Evolutionary conservation across 2,113 vertebrate genomes (phyloP).

Genomic region (Hippopotamus amphibius): DNA sequence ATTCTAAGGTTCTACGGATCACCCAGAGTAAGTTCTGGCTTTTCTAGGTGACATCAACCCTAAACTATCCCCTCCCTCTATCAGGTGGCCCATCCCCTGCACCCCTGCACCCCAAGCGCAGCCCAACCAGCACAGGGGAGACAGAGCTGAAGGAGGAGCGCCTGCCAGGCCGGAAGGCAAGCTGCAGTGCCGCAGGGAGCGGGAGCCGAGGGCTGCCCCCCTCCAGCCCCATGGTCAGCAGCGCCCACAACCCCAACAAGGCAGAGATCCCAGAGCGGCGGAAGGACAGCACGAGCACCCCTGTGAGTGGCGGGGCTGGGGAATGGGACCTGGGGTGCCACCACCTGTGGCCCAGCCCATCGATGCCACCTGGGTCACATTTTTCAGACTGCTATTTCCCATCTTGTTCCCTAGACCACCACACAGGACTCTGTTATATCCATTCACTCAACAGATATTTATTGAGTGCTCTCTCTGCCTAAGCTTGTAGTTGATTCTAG

Average conservation of each 20-base stretch:
- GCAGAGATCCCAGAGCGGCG: constrained; percentile 94
- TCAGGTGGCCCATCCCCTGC: constrained; percentile 92
- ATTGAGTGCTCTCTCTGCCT: not conserved
- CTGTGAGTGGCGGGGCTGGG: constrained; percentile 83
- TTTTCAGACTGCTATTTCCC: fast-evolving
- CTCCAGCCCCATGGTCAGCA: constrained; percentile 96
- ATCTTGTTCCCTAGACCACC: not conserved
- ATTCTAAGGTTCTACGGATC: not conserved
- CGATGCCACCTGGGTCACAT: fast-evolving
- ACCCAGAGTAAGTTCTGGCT: not conserved
- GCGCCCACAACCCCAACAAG: constrained; percentile 96
- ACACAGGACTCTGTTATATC: fast-evolving
- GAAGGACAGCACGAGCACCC: constrained; percentile 90
- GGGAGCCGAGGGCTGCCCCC: constrained; percentile 90
- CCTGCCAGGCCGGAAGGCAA: constrained; percentile 89
- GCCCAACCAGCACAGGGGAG: constrained; percentile 91
- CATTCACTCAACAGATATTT: not conserved
- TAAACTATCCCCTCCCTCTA: not conserved
- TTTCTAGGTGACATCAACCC: not conserved
- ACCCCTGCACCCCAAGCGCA: constrained; percentile 91
- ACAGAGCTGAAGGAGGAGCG: constrained; percentile 92
- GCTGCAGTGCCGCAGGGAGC: constrained; percentile 89
- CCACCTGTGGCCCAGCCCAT: not conserved
- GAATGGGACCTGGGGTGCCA: fast-evolving
- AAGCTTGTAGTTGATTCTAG: not conserved